A percentile compares a stretch with the other conserved stretches of the same genome.
Evolutionary conservation across 2,888 invertebrate genomes (phyloP).

Genomic region (Mechanitis messenoides): DNA sequence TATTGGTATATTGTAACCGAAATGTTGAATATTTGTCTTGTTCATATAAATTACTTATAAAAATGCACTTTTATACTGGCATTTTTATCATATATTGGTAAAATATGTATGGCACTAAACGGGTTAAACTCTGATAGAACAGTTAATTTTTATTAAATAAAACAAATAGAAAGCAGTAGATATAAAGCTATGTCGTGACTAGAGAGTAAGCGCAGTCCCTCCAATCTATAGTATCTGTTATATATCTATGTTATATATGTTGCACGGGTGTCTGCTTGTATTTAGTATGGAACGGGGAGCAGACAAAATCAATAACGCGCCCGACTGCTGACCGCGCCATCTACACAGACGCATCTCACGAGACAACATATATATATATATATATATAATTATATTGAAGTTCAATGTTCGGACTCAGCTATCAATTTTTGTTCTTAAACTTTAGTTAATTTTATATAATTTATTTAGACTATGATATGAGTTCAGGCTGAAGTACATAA

Average conservation of each 20-base stretch:
- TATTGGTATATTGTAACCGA: no score
- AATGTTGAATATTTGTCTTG: no score
- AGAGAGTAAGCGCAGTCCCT: constrained; percentile 46
- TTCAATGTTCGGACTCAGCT: neutral
- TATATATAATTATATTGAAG: neutral
- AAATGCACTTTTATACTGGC: no score
- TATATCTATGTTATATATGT: constrained; percentile 29
- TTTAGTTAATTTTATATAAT: no score
- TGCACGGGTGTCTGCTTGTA: constrained; percentile 49
- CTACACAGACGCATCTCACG: constrained; percentile 47
- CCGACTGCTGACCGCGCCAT: constrained; percentile 45
- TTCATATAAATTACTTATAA: no score
- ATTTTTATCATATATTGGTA: no score
- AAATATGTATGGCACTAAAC: no score
- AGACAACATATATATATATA: constrained; percentile 5
- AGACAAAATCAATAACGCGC: constrained; percentile 68
- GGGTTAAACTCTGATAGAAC: constrained; percentile 28
- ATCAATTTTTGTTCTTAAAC: no score
- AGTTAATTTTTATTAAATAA: constrained; percentile 40
- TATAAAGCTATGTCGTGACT: constrained; percentile 52
- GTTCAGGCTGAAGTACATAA: no score
- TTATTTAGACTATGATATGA: no score
- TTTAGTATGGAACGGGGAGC: constrained; percentile 51
- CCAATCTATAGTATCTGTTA: constrained; percentile 21
- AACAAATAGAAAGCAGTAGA: constrained; percentile 47